Evolutionary conservation across 2,888 invertebrate genomes (phyloP), one percentile per base, ranked within the genome.

Genomic region (Rhingia rostrata): DNA sequence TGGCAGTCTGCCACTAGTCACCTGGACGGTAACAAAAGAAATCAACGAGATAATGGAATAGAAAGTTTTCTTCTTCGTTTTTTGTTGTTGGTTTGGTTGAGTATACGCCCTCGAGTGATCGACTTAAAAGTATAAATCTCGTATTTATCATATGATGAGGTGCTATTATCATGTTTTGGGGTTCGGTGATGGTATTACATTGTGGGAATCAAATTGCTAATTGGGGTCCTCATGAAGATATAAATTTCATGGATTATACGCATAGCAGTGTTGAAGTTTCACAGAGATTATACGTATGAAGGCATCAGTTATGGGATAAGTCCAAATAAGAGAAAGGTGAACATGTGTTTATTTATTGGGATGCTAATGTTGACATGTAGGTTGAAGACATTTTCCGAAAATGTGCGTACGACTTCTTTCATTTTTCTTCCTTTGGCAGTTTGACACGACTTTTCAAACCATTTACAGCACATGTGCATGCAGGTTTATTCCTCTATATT

Each of bases 81-180:
- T 47, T 45, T 60, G 3, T 45, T 63, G 35, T 53, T 22, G 22
- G 22, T 22, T 22, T 22, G 3, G 79, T 49, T 70, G 69, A 80
- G 74, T 75, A 70, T 80, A 80, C 84, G 84, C 84, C 84, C 84
- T 61, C 80, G 74, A 84, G 84, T 80, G 84, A 80, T 80, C 69
- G 74, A 80, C 58, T 74, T 75, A 49, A 58, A 56, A 66, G 80
- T 63, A 56, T 56, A 74, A 74, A 74, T 49, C 63, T 63, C 37
- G 54, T 67, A 74, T 63, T 74, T 80, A 80, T 74, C 66, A 69
- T 61, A 41, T 45, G 43, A 49, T 54, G 49, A 74, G 12, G 41
- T 66, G 66, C 51, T 79, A 66, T 61, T 69, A 45, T 53, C 47
- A 53, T 56, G 10, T 22, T 67, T 32, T 33, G 6, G 6, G 14